Conservation (phyloP, 2,888 invertebrate species). For the Chrysotoxum bicinctum region DNA sequence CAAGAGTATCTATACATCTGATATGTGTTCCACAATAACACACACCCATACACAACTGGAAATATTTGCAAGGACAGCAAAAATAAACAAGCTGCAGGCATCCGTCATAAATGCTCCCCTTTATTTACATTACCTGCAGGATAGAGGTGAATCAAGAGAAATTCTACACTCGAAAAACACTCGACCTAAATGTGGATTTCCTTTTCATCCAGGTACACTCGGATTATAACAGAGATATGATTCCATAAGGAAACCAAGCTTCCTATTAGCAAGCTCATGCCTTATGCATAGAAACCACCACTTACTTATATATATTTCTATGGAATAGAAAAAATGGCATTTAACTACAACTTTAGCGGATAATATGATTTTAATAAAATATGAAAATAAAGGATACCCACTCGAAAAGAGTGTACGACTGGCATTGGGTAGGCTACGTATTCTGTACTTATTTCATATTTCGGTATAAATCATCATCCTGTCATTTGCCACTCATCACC, state of each 20-base stretch:
- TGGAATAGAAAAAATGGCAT: constrained; percentile 20
- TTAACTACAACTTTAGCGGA: constrained; percentile 28
- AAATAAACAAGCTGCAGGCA: constrained; percentile 66
- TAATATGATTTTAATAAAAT: constrained; percentile 32
- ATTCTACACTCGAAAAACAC: constrained; percentile 57
- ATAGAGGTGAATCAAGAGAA: constrained; percentile 63
- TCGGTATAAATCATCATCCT: constrained; percentile 25
- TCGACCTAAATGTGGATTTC: constrained; percentile 69
- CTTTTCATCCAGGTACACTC: constrained; percentile 42
- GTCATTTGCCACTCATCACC: constrained; percentile 12
- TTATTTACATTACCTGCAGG: constrained; percentile 26
- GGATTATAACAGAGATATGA: background rate
- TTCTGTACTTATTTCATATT: background rate
- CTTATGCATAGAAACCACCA: constrained; percentile 56
- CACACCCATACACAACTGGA: background rate
- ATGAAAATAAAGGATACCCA: constrained; percentile 12
- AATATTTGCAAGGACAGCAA: constrained; percentile 71
- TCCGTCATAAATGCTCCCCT: constrained; percentile 55
- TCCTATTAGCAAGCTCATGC: constrained; percentile 63
- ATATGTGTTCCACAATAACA: constrained; percentile 3
- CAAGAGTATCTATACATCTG: background rate
- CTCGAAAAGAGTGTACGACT: background rate
- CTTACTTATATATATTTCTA: constrained; percentile 15
- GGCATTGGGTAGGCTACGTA: background rate
- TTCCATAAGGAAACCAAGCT: constrained; percentile 37